Percentiles rank a stretch among this genome's conserved stretches.
These are phyloP conservation scores for Fukomys damarensis DNA, from an alignment of 2,113 vertebrate species.

Conservation along the genomic window DNA sequence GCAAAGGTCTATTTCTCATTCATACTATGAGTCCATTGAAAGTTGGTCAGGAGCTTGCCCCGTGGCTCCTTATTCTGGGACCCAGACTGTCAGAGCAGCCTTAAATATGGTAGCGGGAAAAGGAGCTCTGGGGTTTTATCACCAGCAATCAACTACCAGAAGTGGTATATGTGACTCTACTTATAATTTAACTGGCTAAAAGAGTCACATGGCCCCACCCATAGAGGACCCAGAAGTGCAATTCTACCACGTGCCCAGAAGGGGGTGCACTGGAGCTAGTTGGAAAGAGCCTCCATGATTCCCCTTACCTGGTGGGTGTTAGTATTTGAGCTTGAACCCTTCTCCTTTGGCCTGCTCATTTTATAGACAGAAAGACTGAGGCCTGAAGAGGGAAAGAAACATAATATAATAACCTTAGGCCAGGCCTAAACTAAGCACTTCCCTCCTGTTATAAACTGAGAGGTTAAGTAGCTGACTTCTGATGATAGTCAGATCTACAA, in stretches of 20 bases:
- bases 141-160: neutral
- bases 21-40: no score
- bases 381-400: neutral
- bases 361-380: neutral
- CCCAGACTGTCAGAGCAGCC: neutral
- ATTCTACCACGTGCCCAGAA: neutral
- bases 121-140: neutral
- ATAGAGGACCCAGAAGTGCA: neutral
- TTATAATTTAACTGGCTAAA: neutral
- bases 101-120: neutral
- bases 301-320: neutral
- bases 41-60: neutral
- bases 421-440: neutral
- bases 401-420: neutral
- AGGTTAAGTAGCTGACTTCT: neutral
- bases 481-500: neutral
- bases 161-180: no score
- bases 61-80: neutral
- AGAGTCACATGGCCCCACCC: neutral
- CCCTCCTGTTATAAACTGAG: no score
- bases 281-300: neutral
- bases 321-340: neutral
- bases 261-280: neutral
- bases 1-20: neutral
- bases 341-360: neutral